These are phyloP conservation scores for Epiblema foenella DNA, from an alignment of 2,888 invertebrate species.

Conservation along the genomic window DNA sequence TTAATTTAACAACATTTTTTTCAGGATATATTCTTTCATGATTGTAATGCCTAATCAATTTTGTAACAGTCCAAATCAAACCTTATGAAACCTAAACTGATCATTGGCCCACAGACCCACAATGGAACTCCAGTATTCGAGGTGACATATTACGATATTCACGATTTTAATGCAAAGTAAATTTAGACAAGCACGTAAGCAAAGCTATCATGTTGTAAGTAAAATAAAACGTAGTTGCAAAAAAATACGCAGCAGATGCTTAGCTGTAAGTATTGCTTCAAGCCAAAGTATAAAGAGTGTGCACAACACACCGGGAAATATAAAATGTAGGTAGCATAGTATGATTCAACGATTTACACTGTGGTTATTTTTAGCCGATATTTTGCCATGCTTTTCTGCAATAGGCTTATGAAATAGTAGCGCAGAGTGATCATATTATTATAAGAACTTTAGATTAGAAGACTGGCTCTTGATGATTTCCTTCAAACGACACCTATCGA, in stretches of 20 bases:
- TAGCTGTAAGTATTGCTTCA: not conserved
- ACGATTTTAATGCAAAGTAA: constrained; percentile 22
- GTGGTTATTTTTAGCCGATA: not conserved
- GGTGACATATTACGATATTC: constrained; percentile 26
- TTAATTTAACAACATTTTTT: not conserved
- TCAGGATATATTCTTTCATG: not conserved
- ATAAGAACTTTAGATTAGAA: not conserved
- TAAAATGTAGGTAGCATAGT: not conserved
- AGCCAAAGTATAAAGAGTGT: not conserved
- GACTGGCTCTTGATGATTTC: not conserved
- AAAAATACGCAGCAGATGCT: not conserved
- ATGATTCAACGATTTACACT: not conserved
- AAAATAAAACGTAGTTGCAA: not conserved
- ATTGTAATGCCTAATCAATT: not conserved
- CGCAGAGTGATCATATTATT: too few relatives aligned
- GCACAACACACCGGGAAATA: not conserved
- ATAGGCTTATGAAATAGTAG: not conserved
- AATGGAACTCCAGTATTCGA: constrained; percentile 38
- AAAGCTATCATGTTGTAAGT: not conserved
- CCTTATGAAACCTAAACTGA: constrained; percentile 6
- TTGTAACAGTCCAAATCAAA: not conserved
- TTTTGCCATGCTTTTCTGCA: constrained; percentile 19
- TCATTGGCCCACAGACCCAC: constrained; percentile 38
- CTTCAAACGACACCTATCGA: not conserved
- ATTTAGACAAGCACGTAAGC: constrained; percentile 22